Evolutionary conservation across 2,797 vertebrate genomes (phyloP), one percentile per base, ranked within the genome.

Genomic region (Dicrostonyx torquatus): DNA sequence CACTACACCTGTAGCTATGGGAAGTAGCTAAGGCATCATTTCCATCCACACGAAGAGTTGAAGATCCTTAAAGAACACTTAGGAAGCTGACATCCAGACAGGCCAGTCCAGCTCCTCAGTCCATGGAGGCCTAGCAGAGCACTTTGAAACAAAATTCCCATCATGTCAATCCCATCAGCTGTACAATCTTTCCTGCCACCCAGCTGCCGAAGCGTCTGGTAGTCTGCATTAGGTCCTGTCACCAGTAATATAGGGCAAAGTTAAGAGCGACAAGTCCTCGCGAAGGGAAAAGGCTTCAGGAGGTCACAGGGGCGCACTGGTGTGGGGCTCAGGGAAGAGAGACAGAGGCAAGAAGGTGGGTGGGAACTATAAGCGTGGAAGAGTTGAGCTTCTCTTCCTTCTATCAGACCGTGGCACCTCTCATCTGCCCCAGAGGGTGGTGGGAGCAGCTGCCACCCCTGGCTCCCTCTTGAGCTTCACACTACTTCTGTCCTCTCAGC

Each of bases 401-500:
- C 1, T 37, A 31, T 70, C 62, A 70, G 55, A 76, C 5, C 92
- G 77, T 75, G 90, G 70, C 82, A 89, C 70, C 13, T 85, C 60
- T 88, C 53, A 40, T 24, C 1, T 22, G 3, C 50, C 90, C 72
- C 48, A 90, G 88, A 40, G 24, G 58, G 2, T 0, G 0, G 26
- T 48, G 5, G 31, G 40, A 85, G 62, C 60, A 88, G 62, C 50
- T 11, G 34, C 70, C 43, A 0, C 53, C 11, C 43, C 72, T 34
- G 31, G 2, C 10, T 5, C 20, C 43, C 31, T 4, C 0, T 2
- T 34, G 62, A 72, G 45, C 11, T 17, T 72, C 64, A 12, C 0
- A 0, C 22, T 1, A 43, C 3, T 26, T 77, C 86, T 55, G 24
- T 3, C 24, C 14, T 43, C 50, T 48, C 55, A 26, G 60, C 43